These are phyloP conservation scores for Phyllotreta cruciferae DNA, from an alignment of 2,888 invertebrate genomes.

Conservation along the genomic window DNA sequence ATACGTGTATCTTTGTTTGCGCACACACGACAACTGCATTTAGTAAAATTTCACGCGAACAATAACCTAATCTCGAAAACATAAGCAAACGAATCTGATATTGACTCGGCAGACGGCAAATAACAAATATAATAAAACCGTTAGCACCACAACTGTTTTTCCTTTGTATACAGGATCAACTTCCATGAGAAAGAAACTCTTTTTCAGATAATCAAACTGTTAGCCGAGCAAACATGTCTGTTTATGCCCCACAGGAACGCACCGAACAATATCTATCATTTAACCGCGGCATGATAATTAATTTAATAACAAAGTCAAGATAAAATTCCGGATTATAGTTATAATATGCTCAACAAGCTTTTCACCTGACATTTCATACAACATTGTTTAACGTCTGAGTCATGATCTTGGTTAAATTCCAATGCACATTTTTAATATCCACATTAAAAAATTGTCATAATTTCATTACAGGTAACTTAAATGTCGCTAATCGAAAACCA, in stretches of 20 bases:
- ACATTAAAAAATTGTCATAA: slow-evolving; percentile 4
- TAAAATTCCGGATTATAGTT: slow-evolving; percentile 9
- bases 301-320: slow-evolving; percentile 7
- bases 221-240: slow-evolving; percentile 6
- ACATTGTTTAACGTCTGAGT: slow-evolving; percentile 10
- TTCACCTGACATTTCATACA: slow-evolving; percentile 7
- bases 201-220: slow-evolving; percentile 11
- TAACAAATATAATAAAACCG: slow-evolving; percentile 14
- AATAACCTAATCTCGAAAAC: no score
- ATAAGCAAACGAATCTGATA: background rate
- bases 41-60: no score
- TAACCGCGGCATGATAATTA: slow-evolving; percentile 8
- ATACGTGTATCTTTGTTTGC: no score
- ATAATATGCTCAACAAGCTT: slow-evolving; percentile 6
- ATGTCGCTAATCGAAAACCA: background rate
- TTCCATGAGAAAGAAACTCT: slow-evolving; percentile 1
- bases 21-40: no score
- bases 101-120: slow-evolving; percentile 9
- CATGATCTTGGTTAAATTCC: slow-evolving; percentile 10
- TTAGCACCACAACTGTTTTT: slow-evolving; percentile 5
- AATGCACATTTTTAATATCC: background rate
- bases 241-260: slow-evolving; percentile 2
- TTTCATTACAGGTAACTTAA: background rate
- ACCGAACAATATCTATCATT: slow-evolving; percentile 8
- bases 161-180: slow-evolving; percentile 6